phyloP scores from a whole-genome alignment of 2,888 invertebrate species.

The Drosophila rubida region DNA sequence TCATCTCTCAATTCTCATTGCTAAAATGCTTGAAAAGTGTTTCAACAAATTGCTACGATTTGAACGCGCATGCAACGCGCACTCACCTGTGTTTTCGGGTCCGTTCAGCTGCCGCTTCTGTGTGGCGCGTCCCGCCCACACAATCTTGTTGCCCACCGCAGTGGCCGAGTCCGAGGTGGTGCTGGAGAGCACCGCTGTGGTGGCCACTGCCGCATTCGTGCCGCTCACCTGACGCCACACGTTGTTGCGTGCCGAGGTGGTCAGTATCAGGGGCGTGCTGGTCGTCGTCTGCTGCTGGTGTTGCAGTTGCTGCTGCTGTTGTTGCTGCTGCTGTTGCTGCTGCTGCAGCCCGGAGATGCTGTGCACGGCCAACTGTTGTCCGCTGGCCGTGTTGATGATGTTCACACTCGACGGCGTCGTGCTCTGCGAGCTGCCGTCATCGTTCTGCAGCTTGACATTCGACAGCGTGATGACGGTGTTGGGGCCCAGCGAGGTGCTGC shows the following conservation, averaged over 20 bases:
- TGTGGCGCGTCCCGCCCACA: constrained; percentile 81
- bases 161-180: constrained; percentile 68
- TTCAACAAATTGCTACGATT: not conserved
- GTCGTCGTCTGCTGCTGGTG: constrained; percentile 46
- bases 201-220: constrained; percentile 70
- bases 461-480: constrained; percentile 82
- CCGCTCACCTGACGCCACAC: constrained; percentile 83
- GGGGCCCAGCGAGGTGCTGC: constrained; percentile 70
- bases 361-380: constrained; percentile 82
- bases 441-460: constrained; percentile 82
- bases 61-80: not conserved
- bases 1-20: constrained; percentile 3
- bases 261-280: constrained; percentile 73
- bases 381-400: constrained; percentile 80
- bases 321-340: constrained; percentile 38
- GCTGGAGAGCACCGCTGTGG: constrained; percentile 73
- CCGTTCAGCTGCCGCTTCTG: constrained; percentile 83
- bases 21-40: constrained; percentile 12
- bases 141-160: constrained; percentile 79
- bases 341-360: constrained; percentile 77
- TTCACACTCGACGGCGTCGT: constrained; percentile 72
- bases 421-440: constrained; percentile 46
- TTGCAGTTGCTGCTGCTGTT: constrained; percentile 41
- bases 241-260: constrained; percentile 79
- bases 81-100: constrained; percentile 82